These are phyloP conservation scores for Euplagia quadripunctaria DNA, from an alignment of 2,888 invertebrate genomes.

Conservation along the genomic window DNA sequence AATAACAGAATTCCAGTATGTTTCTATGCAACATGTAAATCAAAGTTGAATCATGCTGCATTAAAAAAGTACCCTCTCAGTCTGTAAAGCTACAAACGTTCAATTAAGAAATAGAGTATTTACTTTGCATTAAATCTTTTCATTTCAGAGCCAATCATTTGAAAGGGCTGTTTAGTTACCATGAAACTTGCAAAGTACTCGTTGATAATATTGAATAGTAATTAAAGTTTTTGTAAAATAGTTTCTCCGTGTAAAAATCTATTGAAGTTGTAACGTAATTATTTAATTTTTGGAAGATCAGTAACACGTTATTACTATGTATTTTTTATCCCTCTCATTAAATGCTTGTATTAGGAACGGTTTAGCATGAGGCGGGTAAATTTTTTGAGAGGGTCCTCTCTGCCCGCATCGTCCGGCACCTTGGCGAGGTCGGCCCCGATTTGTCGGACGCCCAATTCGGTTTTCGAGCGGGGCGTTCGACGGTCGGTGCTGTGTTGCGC, in stretches of 20 bases:
- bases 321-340: too few species aligned
- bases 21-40: neutral
- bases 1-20: neutral
- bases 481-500: too few species aligned
- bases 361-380: too few species aligned
- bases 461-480: too few species aligned
- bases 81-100: constrained; percentile 11
- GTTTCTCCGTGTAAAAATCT: neutral
- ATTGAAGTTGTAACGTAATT: neutral
- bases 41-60: neutral
- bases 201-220: neutral
- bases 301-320: too few species aligned
- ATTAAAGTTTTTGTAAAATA: neutral
- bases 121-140: neutral
- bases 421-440: too few species aligned
- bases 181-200: constrained; percentile 6
- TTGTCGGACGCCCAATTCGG: too few species aligned
- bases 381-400: too few species aligned
- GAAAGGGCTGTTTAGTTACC: constrained; percentile 19
- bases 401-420: too few species aligned
- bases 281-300: neutral
- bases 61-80: neutral
- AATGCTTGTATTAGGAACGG: too few species aligned
- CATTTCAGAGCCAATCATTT: constrained; percentile 22
- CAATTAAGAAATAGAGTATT: constrained; percentile 17